Base-by-base conservation (phyloP, 2,888 invertebrate species). In the Deilephila porcellus region DNA sequence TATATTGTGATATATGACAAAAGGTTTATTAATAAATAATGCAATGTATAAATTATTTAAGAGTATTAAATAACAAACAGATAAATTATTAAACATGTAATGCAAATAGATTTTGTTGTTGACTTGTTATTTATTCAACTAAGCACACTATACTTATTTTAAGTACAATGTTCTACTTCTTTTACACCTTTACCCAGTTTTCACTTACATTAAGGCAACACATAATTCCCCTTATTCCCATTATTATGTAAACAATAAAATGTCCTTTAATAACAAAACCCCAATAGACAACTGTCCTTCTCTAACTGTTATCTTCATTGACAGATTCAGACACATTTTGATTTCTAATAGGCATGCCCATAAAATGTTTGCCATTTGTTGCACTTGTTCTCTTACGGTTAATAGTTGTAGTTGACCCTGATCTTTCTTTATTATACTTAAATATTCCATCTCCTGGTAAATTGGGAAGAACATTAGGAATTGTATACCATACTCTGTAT, bases 371-470 rank as follows among this genome's bases (percentile, higher is more conserved):
- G n/a, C 93, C 95, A 88, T 95, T 93, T 75, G 89, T 85, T 79
- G 94, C 89, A 76, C 95, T 93, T 72, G 88, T 90, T 82, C 94
- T 91, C 85, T 95, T 94, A 80, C 91, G 89, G 76, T 89, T 83
- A n/a, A 84, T 77, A 81, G 86, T 89, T 75, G 89, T 86, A 82
- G 82, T 79, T 76, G 85, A 84, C 80, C 79, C 76, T 37, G 82
- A 74, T 83, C 91, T 94, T 32, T 91, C 93, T 84, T 96, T 96
- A 81, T 96, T 97, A 85, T 98, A 98, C 82, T 96, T 97, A 87
- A 98, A 98, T 77, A 96, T 89, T 62, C 98, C 98, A 80, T 97
- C 97, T 19, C 98, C 98, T 25, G 98, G 97, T 70, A 96, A 88
- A 78, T 96, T 96, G 0, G 98, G 97, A 71, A 97, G 90, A 52